These are phyloP conservation scores for Troglohyphantes excavatus DNA, from an alignment of 2,888 invertebrate genomes.

Conservation along the genomic window DNA sequence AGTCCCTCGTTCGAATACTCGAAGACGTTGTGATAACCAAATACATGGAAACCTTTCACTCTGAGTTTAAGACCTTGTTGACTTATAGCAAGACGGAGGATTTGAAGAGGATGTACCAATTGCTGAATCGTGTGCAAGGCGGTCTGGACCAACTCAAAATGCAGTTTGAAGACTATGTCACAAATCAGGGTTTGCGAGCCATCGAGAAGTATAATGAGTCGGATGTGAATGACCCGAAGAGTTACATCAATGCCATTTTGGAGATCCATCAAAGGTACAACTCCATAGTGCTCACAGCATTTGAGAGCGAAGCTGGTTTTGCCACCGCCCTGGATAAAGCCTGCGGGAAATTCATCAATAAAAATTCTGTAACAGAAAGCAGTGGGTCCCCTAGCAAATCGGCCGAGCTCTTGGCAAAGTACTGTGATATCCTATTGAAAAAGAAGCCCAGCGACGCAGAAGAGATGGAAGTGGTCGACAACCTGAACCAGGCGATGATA, in stretches of 20 bases:
- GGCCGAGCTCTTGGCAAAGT: slow-evolving; percentile 97
- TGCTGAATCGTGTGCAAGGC: slow-evolving; percentile 94
- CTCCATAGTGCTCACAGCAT: slow-evolving; percentile 94
- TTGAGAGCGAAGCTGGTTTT: slow-evolving; percentile 94
- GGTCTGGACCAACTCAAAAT: slow-evolving; percentile 93
- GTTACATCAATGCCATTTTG: slow-evolving; percentile 97
- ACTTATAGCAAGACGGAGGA: slow-evolving; percentile 97
- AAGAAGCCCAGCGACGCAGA: slow-evolving; percentile 99
- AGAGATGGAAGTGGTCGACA: slow-evolving; percentile 98
- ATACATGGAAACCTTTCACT: slow-evolving; percentile 96
- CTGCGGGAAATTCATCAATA: slow-evolving; percentile 98
- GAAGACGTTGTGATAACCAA: slow-evolving; percentile 97
- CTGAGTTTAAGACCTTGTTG: slow-evolving; percentile 94
- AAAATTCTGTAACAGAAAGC: slow-evolving; percentile 95
- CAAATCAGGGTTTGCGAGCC: slow-evolving; percentile 93
- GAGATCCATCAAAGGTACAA: slow-evolving; percentile 99
- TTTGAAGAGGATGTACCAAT: slow-evolving; percentile 95
- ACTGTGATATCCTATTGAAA: slow-evolving; percentile 97
- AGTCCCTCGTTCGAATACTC: slow-evolving; percentile 93
- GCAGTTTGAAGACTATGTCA: slow-evolving; percentile 96
- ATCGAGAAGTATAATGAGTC: slow-evolving; percentile 96
- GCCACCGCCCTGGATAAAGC: slow-evolving; percentile 84
- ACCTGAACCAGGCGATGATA: slow-evolving; percentile 99
- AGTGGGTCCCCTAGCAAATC: slow-evolving; percentile 91
- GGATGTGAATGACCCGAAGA: slow-evolving; percentile 96